These are phyloP conservation scores for Misgurnus anguillicaudatus DNA, from an alignment of 2,113 vertebrate species.

Conservation along the genomic window DNA sequence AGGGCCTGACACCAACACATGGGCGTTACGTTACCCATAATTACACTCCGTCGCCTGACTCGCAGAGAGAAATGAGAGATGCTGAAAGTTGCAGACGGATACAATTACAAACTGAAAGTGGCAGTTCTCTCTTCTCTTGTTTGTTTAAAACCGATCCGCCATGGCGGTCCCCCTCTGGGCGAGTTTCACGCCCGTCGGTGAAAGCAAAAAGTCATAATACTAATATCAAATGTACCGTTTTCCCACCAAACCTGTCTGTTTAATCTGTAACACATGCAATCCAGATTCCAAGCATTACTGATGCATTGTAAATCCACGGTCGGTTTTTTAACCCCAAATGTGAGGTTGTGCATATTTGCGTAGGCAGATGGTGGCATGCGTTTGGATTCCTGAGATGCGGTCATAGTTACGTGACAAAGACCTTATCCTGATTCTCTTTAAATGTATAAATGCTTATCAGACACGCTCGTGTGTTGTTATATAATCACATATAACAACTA, in stretches of 20 bases:
- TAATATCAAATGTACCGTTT: conserved; percentile 3
- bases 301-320: not conserved
- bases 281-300: not conserved
- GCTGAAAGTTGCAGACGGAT: conserved; percentile 46
- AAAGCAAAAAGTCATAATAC: not conserved
- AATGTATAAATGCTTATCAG: not conserved
- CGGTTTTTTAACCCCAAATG: too few species aligned
- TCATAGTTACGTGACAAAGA: not conserved
- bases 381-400: not conserved
- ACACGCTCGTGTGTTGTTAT: not conserved
- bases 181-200: not conserved
- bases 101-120: conserved; percentile 29
- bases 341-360: not conserved
- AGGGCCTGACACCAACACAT: conserved; percentile 9
- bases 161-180: not conserved
- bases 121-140: not conserved
- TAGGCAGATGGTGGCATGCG: not conserved
- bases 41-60: conserved; percentile 16
- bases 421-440: not conserved
- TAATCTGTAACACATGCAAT: not conserved
- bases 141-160: not conserved
- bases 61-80: not conserved
- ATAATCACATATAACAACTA: too few species aligned
- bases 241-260: conserved; percentile 16
- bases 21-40: conserved; percentile 15